phyloP scores from a whole-genome alignment of 2,888 invertebrate species.

The Conchocele bisecta region DNA sequence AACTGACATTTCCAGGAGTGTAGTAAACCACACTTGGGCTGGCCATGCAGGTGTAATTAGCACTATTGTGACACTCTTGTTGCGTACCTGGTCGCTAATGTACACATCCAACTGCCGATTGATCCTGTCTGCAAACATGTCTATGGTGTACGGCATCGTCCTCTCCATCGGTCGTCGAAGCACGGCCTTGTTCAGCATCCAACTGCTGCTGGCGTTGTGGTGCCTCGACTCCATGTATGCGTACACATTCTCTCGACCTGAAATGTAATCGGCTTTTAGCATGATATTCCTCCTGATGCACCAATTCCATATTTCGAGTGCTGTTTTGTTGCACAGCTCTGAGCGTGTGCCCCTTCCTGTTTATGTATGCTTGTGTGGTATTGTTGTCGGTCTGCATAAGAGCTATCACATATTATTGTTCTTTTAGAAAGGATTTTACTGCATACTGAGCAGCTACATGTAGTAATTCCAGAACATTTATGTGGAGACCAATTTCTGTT shows the following conservation, averaged over 20 bases:
- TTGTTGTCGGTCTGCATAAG: slow-evolving; percentile 36
- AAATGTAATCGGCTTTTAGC: slow-evolving; percentile 17
- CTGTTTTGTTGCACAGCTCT: slow-evolving; percentile 5
- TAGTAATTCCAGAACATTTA: slow-evolving; percentile 23
- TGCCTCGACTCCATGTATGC: slow-evolving; percentile 11
- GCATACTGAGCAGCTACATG: slow-evolving; percentile 9
- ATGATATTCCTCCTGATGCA: slow-evolving; percentile 7
- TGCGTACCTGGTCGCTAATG: too few species aligned
- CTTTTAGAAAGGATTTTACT: slow-evolving; percentile 18
- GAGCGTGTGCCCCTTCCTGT: slow-evolving; percentile 28
- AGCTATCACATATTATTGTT: neutral
- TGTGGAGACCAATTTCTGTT: slow-evolving; percentile 10
- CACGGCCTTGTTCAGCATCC: slow-evolving; percentile 18
- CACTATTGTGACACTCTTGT: too few species aligned
- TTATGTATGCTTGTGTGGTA: slow-evolving; percentile 15
- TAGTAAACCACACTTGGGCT: too few species aligned
- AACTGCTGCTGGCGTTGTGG: slow-evolving; percentile 9
- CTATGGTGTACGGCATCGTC: slow-evolving; percentile 11
- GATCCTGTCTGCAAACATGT: slow-evolving; percentile 34
- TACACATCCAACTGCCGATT: slow-evolving; percentile 12
- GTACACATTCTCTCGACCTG: too few species aligned
- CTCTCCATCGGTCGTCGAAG: neutral
- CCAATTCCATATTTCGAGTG: slow-evolving; percentile 24
- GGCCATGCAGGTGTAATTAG: too few species aligned
- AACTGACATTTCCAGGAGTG: slow-evolving; percentile 26